phyloP scores from a whole-genome alignment of 2,888 invertebrate species.

The Lissonota sp. region DNA sequence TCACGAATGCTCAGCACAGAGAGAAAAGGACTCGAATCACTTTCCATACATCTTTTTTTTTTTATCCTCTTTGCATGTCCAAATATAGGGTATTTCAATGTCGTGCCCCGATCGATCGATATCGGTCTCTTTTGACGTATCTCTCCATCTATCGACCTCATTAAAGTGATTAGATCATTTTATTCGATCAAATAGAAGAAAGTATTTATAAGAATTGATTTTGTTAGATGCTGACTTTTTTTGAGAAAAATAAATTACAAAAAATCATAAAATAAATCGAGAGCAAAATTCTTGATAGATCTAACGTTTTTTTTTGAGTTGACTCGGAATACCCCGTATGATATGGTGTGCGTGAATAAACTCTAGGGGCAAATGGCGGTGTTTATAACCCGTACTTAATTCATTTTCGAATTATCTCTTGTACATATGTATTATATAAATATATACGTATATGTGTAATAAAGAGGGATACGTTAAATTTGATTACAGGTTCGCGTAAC shows the following conservation, averaged over 20 bases:
- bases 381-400: conserved; percentile 60
- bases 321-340: neutral
- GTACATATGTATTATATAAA: conserved; percentile 8
- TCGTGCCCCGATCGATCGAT: neutral
- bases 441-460: neutral
- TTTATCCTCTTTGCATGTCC: neutral
- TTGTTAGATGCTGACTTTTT: too few relatives aligned
- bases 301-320: neutral
- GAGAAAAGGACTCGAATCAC: conserved; percentile 1
- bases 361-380: conserved; percentile 28
- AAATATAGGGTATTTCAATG: neutral
- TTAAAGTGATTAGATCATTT: too few relatives aligned
- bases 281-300: too few relatives aligned
- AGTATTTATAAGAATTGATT: too few relatives aligned
- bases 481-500: conserved; percentile 92
- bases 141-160: neutral
- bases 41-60: neutral
- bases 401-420: conserved; percentile 60
- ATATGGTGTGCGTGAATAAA: neutral
- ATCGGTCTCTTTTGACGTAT: neutral
- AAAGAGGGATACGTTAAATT: conserved; percentile 65
- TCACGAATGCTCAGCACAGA: conserved; percentile 22
- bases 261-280: too few relatives aligned
- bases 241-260: too few relatives aligned
- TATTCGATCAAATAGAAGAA: too few relatives aligned